Base-by-base conservation (phyloP, 2,888 invertebrate genomes). In the Platycheirus albimanus region DNA sequence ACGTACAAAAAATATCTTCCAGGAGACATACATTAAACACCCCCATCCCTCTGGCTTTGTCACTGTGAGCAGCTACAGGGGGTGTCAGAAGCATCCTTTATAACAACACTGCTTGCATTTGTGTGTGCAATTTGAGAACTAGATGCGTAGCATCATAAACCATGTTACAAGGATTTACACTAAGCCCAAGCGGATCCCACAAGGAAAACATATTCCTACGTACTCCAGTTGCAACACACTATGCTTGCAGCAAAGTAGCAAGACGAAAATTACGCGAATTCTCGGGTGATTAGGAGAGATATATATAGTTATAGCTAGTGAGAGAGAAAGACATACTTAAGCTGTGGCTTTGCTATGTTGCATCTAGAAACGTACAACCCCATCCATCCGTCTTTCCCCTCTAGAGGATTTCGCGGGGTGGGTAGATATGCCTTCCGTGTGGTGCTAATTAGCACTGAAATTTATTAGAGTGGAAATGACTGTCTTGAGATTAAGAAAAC, bases 391-490 rank as follows among this genome's bases (percentile, higher is more conserved):
- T 19, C 2, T n/a, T n/a, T n/a, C n/a, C n/a, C n/a, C n/a, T n/a
- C n/a, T n/a, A n/a, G n/a, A n/a, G n/a, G n/a, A n/a, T n/a, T n/a
- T n/a, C n/a, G n/a, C n/a, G n/a, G n/a, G n/a, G n/a, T n/a, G n/a
- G n/a, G n/a, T 24, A 24, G 6, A 24, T 24, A 24, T 30, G 8
- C 41, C n/a, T 24, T 17, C 15, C n/a, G 15, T 19, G 33, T 28
- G 58, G 8, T n/a, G 64, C 80, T 81, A 76, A 76, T 81, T 81
- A 76, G 70, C 58, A 61, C 76, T 8, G 1, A 52, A 71, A 81
- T 47, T 81, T 81, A 81, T 76, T 76, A 45, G 70, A 76, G 76
- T 71, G 66, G 66, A 76, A 81, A 66, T 61, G 58, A 66, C 64
- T 70, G 52, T 66, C 75, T 38, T 45, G 70, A 75, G 69, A 75